A percentile compares a stretch with the other conserved stretches of the same genome.
These are phyloP conservation scores for Campodea augens DNA, from an alignment of 1,140 invertebrate species.

Conservation along the genomic window DNA sequence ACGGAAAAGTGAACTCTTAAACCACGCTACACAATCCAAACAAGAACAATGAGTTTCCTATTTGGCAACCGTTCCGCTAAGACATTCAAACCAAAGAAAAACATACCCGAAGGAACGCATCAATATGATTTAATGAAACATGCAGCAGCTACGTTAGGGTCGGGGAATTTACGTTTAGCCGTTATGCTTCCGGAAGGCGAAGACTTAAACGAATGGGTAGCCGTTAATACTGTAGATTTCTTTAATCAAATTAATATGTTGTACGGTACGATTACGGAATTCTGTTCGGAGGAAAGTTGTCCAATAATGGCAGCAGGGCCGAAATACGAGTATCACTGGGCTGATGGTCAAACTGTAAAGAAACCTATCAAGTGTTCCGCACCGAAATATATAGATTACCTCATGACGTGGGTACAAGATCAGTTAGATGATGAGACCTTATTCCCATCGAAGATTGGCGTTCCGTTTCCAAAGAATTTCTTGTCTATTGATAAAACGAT, in stretches of 20 bases:
- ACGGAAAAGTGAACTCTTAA: too few relatives aligned
- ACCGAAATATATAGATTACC: conserved; percentile 97
- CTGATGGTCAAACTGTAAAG: conserved; percentile 93
- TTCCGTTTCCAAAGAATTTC: conserved; percentile 98
- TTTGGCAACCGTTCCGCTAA: conserved; percentile 79
- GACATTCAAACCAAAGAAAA: conserved; percentile 97
- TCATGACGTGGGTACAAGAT: conserved; percentile 99
- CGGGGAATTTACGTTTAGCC: conserved; percentile 85
- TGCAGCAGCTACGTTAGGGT: conserved; percentile 92
- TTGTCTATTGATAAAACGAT: conserved; percentile 93
- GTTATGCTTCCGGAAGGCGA: conserved; percentile 96
- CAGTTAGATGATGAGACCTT: conserved; percentile 95
- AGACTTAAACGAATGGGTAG: conserved; percentile 99
- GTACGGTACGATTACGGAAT: conserved; percentile 98
- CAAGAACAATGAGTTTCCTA: too few relatives aligned
- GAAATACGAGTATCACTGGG: conserved; percentile 99
- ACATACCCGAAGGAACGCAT: conserved; percentile 95
- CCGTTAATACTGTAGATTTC: conserved; percentile 97
- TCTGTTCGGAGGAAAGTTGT: conserved; percentile 95
- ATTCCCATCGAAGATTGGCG: conserved; percentile 98
- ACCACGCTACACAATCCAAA: too few relatives aligned
- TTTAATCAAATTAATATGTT: conserved; percentile 99
- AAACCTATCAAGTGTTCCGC: conserved; percentile 99
- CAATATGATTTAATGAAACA: conserved; percentile 99
- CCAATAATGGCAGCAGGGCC: conserved; percentile 94